Conservation (phyloP, 2,888 invertebrate species). For the Vandiemenella viatica region DNA sequence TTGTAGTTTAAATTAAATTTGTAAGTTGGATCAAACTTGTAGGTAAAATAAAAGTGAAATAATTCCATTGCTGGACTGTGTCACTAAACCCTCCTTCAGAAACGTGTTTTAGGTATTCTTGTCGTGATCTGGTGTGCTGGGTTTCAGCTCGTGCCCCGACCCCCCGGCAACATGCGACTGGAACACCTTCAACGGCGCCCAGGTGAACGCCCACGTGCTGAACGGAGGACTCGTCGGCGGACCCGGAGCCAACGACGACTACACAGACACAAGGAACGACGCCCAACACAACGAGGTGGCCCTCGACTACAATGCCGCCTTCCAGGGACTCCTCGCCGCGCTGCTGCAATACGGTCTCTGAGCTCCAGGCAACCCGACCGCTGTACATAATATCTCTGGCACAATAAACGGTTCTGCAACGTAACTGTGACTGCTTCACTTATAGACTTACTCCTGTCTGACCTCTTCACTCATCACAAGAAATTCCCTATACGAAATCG, state of each 20-base stretch:
- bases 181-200: conserved; percentile 16
- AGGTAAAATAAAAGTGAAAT: neutral
- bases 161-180: conserved; percentile 20
- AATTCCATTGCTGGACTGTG: no score
- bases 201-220: conserved; percentile 20
- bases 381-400: no score
- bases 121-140: no score
- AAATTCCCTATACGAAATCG: no score
- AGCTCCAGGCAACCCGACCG: no score
- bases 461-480: no score
- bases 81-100: no score
- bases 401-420: no score
- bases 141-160: conserved; percentile 21
- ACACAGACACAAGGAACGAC: conserved; percentile 20
- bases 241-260: conserved; percentile 20
- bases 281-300: conserved; percentile 21
- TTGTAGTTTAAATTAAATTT: neutral
- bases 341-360: conserved; percentile 1
- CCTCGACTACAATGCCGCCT: conserved; percentile 21
- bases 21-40: neutral
- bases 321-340: conserved; percentile 19
- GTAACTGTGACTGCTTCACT: no score
- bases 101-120: no score
- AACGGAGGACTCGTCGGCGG: conserved; percentile 23
- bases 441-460: no score